Evolutionary conservation across 2,888 invertebrate genomes (phyloP).

Genomic region (Tetramorium bicarinatum): DNA sequence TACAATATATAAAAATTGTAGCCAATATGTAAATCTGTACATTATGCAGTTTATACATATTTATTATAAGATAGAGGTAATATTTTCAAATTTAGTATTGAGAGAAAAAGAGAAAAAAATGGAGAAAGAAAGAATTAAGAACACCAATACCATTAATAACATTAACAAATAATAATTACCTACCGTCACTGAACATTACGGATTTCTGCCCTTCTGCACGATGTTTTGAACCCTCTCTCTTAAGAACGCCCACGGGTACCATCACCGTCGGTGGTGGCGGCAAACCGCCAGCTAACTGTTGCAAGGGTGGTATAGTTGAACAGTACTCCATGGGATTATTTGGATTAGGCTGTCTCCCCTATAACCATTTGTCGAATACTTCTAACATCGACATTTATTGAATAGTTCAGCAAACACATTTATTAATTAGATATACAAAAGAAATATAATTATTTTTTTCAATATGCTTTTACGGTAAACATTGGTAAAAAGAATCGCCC

Average conservation of each 20-base stretch:
- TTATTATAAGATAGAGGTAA: background rate
- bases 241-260: constrained; percentile 94
- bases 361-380: constrained; percentile 86
- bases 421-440: background rate
- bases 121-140: background rate
- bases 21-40: background rate
- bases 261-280: constrained; percentile 91
- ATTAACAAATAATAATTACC: constrained; percentile 63
- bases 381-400: constrained; percentile 79
- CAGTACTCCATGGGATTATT: constrained; percentile 96
- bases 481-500: background rate
- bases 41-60: constrained; percentile 7
- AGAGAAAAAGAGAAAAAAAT: background rate
- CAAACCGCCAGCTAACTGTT: constrained; percentile 89
- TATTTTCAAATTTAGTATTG: background rate
- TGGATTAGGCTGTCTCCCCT: constrained; percentile 90
- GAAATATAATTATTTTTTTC: background rate
- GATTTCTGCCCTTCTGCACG: constrained; percentile 89
- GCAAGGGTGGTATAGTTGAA: constrained; percentile 92
- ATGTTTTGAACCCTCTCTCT: constrained; percentile 88
- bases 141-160: background rate
- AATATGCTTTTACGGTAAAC: background rate
- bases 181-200: constrained; percentile 95
- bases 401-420: constrained; percentile 69
- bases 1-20: background rate